phyloP scores from a whole-genome alignment of 23 tunicate genomes.

The Aplidium turbinatum region DNA sequence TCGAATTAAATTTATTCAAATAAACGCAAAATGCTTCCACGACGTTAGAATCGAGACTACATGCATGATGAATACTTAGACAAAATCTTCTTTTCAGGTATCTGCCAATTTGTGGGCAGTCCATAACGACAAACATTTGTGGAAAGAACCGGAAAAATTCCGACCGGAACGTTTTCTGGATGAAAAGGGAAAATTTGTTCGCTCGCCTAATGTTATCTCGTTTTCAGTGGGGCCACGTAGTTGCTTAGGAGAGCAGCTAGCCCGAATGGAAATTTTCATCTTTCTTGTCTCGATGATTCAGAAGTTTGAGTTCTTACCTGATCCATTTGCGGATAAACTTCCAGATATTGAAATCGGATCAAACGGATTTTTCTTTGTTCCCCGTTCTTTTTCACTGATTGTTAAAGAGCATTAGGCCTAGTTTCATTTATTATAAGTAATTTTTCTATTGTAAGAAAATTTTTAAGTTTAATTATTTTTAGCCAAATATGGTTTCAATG shows the following conservation, averaged over 20 bases:
- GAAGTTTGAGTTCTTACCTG: slow-evolving; percentile 6
- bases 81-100: background rate
- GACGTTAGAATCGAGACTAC: too few relatives aligned
- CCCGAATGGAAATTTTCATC: slow-evolving; percentile 4
- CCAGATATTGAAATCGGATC: slow-evolving; percentile 1
- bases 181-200: slow-evolving; percentile 11
- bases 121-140: background rate
- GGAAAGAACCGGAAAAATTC: background rate
- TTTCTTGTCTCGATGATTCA: slow-evolving; percentile 1
- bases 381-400: background rate
- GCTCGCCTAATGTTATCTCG: background rate
- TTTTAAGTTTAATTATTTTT: too few relatives aligned
- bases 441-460: too few relatives aligned
- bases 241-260: slow-evolving; percentile 13
- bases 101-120: slow-evolving; percentile 1
- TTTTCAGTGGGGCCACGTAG: slow-evolving; percentile 7
- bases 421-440: too few relatives aligned
- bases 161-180: slow-evolving; percentile 3
- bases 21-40: too few relatives aligned
- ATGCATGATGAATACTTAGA: too few relatives aligned
- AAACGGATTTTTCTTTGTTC: slow-evolving; percentile 1
- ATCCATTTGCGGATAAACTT: background rate
- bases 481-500: too few relatives aligned
- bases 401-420: background rate
- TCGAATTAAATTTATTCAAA: too few relatives aligned